phyloP scores from a whole-genome alignment of 2,797 vertebrate species.

The Thripadectes ignobilis region DNA sequence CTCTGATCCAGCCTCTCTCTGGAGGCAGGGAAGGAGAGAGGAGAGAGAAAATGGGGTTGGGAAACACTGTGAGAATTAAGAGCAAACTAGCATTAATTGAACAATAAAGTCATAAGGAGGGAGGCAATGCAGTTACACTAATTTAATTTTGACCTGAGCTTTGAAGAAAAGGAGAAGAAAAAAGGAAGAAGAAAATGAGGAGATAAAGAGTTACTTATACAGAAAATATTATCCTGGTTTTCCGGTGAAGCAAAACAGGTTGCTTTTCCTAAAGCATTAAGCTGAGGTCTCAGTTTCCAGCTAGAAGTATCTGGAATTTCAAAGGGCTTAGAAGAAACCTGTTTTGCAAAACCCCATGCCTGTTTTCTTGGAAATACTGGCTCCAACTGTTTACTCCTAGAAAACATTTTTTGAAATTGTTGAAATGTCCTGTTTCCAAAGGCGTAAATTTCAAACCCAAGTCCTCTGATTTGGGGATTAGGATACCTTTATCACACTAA shows the following conservation, averaged over 20 bases:
- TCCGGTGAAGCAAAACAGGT: neutral
- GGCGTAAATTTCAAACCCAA: neutral
- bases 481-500: neutral
- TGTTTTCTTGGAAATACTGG: neutral
- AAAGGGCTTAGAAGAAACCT: neutral
- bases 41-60: neutral
- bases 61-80: neutral
- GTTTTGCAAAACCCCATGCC: neutral
- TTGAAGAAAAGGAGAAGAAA: neutral
- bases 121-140: neutral
- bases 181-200: neutral
- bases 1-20: neutral
- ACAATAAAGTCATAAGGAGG: neutral
- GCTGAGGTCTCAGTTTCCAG: neutral
- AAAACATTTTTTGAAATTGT: neutral
- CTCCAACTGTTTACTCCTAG: neutral
- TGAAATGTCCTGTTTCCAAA: neutral
- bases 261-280: neutral
- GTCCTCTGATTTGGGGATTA: neutral
- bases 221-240: neutral
- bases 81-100: neutral
- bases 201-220: neutral
- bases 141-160: neutral
- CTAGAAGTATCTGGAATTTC: neutral
- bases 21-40: neutral